phyloP scores from a whole-genome alignment of 2,888 invertebrate genomes.

The Gari tellinella region DNA sequence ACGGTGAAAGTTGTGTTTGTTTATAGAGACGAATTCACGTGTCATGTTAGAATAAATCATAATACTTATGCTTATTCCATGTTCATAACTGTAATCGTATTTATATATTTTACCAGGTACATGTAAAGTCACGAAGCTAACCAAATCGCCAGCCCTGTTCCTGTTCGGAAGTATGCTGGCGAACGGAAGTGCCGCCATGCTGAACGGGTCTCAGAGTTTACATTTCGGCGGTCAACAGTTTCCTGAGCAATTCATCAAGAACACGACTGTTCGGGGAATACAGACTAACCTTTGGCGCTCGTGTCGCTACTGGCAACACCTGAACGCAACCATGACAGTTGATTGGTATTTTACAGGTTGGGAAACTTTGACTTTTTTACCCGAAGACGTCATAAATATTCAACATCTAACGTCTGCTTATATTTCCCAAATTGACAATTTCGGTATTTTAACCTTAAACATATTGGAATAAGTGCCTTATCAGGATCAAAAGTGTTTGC shows the following conservation, averaged over 20 bases:
- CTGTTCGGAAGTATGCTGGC: constrained; percentile 45
- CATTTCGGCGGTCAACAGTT: constrained; percentile 40
- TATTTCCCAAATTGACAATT: no score
- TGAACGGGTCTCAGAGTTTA: constrained; percentile 46
- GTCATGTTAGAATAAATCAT: no score
- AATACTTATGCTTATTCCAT: neutral
- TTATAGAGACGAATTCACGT: no score
- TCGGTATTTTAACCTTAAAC: neutral
- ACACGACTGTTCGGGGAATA: constrained; percentile 56
- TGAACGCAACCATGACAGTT: constrained; percentile 61
- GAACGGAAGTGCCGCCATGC: constrained; percentile 37
- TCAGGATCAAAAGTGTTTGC: no score
- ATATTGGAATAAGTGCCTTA: neutral
- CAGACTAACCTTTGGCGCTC: constrained; percentile 63
- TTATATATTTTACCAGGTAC: constrained; percentile 30
- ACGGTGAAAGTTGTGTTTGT: no score
- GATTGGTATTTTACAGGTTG: constrained; percentile 70
- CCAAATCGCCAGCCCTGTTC: constrained; percentile 18
- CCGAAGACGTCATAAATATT: no score
- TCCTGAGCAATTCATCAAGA: constrained; percentile 54
- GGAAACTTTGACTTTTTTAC: no score
- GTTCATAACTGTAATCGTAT: neutral
- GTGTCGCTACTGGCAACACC: constrained; percentile 51
- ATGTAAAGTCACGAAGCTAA: constrained; percentile 39
- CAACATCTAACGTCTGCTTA: no score